These are phyloP conservation scores for Augiades crinisus DNA, from an alignment of 2,888 invertebrate genomes.

Conservation along the genomic window DNA sequence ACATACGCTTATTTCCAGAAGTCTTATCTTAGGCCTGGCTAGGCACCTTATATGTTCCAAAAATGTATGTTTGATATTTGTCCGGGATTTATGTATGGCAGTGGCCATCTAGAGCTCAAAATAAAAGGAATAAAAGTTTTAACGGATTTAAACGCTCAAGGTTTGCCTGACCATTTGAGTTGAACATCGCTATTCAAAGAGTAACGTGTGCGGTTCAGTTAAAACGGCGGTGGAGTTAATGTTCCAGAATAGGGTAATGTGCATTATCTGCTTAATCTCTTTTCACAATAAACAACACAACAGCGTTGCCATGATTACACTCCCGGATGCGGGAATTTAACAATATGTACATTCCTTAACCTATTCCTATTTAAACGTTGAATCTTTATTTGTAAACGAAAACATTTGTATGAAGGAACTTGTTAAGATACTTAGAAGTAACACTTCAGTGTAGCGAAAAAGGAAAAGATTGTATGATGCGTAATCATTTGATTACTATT, in stretches of 20 bases:
- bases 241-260: slow-evolving; percentile 61
- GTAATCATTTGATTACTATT: too few relatives aligned
- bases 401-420: too few relatives aligned
- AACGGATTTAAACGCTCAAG: not conserved
- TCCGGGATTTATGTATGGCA: too few relatives aligned
- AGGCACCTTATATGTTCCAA: too few relatives aligned
- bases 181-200: slow-evolving; percentile 45
- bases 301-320: slow-evolving; percentile 45
- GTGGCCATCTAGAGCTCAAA: too few relatives aligned
- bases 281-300: slow-evolving; percentile 59
- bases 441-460: too few relatives aligned
- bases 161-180: not conserved
- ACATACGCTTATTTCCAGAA: too few relatives aligned
- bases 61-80: too few relatives aligned
- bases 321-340: slow-evolving; percentile 41
- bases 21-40: too few relatives aligned
- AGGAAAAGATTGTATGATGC: too few relatives aligned
- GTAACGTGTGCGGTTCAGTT: slow-evolving; percentile 58
- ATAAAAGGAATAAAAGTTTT: not conserved
- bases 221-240: slow-evolving; percentile 56
- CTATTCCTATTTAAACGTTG: not conserved
- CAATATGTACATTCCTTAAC: not conserved
- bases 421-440: too few relatives aligned
- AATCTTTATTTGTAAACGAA: not conserved
- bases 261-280: slow-evolving; percentile 61